These are phyloP conservation scores for Xiphias gladius DNA, from an alignment of 2,113 vertebrate genomes.

Conservation along the genomic window DNA sequence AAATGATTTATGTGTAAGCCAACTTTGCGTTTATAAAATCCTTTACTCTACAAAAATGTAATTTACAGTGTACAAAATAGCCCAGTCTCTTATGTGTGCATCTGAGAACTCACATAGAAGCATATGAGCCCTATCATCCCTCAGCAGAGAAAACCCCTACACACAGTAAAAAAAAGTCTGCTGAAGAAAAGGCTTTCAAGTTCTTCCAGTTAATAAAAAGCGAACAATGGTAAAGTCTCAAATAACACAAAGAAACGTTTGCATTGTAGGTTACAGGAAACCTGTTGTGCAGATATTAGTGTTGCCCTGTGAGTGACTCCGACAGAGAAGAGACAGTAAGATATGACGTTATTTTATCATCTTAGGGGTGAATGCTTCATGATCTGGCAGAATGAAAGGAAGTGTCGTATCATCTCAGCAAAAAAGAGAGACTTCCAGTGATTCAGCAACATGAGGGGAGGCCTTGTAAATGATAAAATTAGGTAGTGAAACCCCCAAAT, in stretches of 20 bases:
- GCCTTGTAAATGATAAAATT: not conserved
- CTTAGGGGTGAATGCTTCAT: not conserved
- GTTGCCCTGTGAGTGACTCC: not conserved
- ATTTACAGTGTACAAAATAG: not conserved
- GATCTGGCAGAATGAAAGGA: constrained; percentile 4
- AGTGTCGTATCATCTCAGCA: not conserved
- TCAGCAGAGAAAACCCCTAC: not conserved
- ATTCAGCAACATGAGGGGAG: constrained; percentile 26
- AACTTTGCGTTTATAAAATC: not conserved
- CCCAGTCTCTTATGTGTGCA: not conserved
- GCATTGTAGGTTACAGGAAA: constrained; percentile 3
- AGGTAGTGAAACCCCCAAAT: constrained; percentile 3
- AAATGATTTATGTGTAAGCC: not conserved
- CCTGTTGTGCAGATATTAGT: not conserved
- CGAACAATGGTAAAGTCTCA: not conserved
- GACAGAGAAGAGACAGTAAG: not conserved
- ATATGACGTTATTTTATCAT: not conserved
- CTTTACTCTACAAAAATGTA: not conserved
- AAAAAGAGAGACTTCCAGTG: not conserved
- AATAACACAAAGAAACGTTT: not conserved
- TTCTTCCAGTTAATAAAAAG: not conserved
- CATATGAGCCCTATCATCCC: not conserved
- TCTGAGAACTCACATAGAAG: not conserved
- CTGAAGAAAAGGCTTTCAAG: not conserved
- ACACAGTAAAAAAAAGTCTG: not conserved